These are phyloP conservation scores for Mythimna lalbum DNA, from an alignment of 2,888 invertebrate genomes.

Conservation along the genomic window DNA sequence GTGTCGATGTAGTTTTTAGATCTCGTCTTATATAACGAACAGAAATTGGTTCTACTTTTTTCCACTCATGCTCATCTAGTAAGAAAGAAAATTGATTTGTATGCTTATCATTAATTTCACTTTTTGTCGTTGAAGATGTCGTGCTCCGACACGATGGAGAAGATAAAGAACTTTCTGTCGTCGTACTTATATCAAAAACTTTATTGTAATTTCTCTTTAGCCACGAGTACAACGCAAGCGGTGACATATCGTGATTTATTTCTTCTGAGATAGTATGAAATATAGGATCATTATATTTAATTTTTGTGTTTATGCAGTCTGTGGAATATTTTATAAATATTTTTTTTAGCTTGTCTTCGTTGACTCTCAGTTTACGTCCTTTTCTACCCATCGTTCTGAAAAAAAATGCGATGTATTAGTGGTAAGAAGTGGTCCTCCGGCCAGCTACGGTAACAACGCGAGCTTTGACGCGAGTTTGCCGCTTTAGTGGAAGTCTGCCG, in stretches of 20 bases:
- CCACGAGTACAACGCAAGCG: conserved; percentile 32
- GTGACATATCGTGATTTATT: conserved; percentile 33
- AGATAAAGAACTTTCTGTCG: conserved; percentile 36
- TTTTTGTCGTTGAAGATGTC: conserved; percentile 36
- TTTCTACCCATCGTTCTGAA: no score
- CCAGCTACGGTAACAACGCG: no score
- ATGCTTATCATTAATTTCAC: conserved; percentile 35
- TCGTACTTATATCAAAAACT: conserved; percentile 27
- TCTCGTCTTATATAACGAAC: conserved; percentile 33
- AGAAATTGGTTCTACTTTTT: conserved; percentile 32
- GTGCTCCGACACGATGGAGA: conserved; percentile 38
- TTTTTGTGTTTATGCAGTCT: no score
- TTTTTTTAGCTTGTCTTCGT: no score
- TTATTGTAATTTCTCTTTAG: conserved; percentile 35
- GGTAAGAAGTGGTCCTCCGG: no score
- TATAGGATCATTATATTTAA: conserved; percentile 46
- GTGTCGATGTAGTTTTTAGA: conserved; percentile 26
- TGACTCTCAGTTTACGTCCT: no score
- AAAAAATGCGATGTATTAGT: no score
- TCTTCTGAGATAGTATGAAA: conserved; percentile 37
- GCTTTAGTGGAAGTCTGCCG: no score
- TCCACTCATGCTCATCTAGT: conserved; percentile 38
- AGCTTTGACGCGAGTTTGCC: no score
- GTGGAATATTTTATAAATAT: no score
- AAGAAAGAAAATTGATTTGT: conserved; percentile 38